phyloP scores from a whole-genome alignment of 2,888 invertebrate genomes.

The Prostheceraeus crozeri region DNA sequence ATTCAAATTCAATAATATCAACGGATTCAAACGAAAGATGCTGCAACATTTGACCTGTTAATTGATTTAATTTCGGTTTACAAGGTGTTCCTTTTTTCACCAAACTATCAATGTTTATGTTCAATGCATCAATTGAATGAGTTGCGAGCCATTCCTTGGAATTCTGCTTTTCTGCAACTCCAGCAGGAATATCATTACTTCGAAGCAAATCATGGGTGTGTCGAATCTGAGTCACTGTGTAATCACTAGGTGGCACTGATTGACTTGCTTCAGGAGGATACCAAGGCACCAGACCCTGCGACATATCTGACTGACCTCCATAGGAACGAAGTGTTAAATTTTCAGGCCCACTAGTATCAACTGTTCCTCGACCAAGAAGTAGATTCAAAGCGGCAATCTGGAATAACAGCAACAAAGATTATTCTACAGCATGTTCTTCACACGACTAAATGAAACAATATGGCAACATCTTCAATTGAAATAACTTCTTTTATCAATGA shows the following conservation, averaged over 20 bases:
- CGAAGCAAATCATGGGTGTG: constrained; percentile 50
- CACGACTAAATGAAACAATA: too few relatives aligned
- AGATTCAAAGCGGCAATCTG: too few relatives aligned
- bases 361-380: too few relatives aligned
- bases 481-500: too few relatives aligned
- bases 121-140: constrained; percentile 50
- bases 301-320: too few relatives aligned
- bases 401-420: too few relatives aligned
- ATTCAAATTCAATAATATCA: constrained; percentile 57
- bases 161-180: constrained; percentile 48
- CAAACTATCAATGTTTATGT: constrained; percentile 53
- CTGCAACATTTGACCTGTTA: constrained; percentile 52
- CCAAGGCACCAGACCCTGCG: too few relatives aligned
- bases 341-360: too few relatives aligned
- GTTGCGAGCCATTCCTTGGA: constrained; percentile 53
- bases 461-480: too few relatives aligned
- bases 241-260: constrained; percentile 50
- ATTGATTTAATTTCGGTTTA: constrained; percentile 43
- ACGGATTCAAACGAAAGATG: constrained; percentile 56
- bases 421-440: too few relatives aligned
- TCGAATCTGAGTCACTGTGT: constrained; percentile 55
- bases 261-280: too few relatives aligned
- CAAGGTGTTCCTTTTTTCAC: constrained; percentile 51
- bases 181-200: constrained; percentile 36
- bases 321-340: too few relatives aligned